Evolutionary conservation across 1,140 invertebrate species (phyloP), one percentile per base, ranked within the genome.

Genomic region (Brachionus plicatilis): DNA sequence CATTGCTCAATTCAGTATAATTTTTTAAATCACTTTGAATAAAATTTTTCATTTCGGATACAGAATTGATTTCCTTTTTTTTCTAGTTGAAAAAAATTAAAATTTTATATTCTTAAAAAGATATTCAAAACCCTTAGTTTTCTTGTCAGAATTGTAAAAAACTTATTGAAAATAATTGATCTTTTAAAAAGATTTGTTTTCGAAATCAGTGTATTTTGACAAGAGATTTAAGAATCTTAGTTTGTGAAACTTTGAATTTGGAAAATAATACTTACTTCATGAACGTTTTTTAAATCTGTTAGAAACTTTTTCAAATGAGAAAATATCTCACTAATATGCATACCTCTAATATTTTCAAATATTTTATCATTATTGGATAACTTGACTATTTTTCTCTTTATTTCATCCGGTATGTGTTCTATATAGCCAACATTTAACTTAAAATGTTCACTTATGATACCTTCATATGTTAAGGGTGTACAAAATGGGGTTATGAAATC

Each of bases 401-500:
- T 24, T 33, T 29, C 33, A 24, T 66, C 53, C 12, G 79, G 79
- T 24, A 82, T 56, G 0, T 82, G 41, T 27, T 76, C 65, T 24
- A 82, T 82, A 41, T 82, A 47, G 33, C 79, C 79, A 20, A 45
- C 79, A 82, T 82, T 82, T 24, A 82, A 17, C 27, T 45, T 60
- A 41, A 82, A 82, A 27, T 68, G 60, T 68, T 82, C 79, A 27
- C n/a, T 47, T 45, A 82, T 27, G n/a, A 82, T 29, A 43, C 53
- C 79, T 27, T 82, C 79, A 47, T 82, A 82, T 12, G 65, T 68
- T 45, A 82, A 65, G 5, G 79, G 79, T 27, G 53, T 65, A 68
- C 79, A 82, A 82, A 82, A 82, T 60, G 79, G 79, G 6, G 79
- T 82, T 17, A 82, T 65, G n/a, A 37, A 65, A 68, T 82, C 79